A percentile compares a stretch with the other conserved stretches of the same genome.
Evolutionary conservation across 2,113 vertebrate species (phyloP).

Genomic region (Rhabdornis inornatus): DNA sequence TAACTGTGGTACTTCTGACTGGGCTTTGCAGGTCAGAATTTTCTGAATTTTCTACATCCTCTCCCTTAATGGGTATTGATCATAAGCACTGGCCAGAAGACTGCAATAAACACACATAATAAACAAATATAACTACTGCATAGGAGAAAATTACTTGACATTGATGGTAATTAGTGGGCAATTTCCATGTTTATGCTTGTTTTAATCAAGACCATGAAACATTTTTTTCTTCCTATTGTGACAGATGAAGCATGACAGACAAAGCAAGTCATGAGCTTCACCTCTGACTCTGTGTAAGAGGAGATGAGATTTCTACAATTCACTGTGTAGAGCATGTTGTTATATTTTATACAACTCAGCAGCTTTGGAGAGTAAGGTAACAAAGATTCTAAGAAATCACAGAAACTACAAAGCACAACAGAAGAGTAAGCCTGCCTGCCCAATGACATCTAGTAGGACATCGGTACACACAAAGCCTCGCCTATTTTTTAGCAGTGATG

Average conservation of each 20-base stretch:
- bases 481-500: neutral
- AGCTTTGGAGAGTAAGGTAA: neutral
- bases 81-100: neutral
- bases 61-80: slow-evolving; percentile 40
- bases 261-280: neutral
- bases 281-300: accelerated
- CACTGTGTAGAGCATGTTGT: neutral
- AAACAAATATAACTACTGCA: slow-evolving; percentile 14
- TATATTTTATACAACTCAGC: neutral
- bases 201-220: neutral
- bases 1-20: neutral
- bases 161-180: slow-evolving; percentile 34
- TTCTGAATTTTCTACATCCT: neutral
- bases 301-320: neutral
- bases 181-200: slow-evolving; percentile 10
- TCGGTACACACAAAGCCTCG: accelerated
- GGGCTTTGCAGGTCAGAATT: neutral
- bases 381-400: neutral
- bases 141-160: slow-evolving; percentile 17
- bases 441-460: neutral
- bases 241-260: slow-evolving; percentile 6
- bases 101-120: slow-evolving; percentile 8
- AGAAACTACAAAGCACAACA: neutral
- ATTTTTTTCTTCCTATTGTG: neutral
- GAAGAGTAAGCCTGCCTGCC: neutral